Evolutionary conservation across 1,140 invertebrate species (phyloP).

Genomic region (Drosophila grimshawi): DNA sequence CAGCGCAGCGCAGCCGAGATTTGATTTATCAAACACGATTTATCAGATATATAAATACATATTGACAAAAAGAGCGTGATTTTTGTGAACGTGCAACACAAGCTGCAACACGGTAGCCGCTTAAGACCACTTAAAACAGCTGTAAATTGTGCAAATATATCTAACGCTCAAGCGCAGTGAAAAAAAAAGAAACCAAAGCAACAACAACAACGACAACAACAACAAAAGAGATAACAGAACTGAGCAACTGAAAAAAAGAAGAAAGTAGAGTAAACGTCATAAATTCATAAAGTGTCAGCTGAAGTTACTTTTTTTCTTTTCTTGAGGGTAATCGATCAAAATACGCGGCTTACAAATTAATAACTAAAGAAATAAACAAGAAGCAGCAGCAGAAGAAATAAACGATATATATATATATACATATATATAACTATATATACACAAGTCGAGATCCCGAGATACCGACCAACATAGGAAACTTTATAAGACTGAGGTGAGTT

Average conservation of each 20-base stretch:
- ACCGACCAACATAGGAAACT: slow-evolving; percentile 75
- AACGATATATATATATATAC: slow-evolving; percentile 31
- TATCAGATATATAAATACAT: slow-evolving; percentile 30
- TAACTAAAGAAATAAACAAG: slow-evolving; percentile 51
- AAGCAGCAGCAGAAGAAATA: slow-evolving; percentile 49
- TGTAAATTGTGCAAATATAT: slow-evolving; percentile 82
- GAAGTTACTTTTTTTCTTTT: slow-evolving; percentile 43
- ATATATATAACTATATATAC: slow-evolving; percentile 31
- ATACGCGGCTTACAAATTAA: slow-evolving; percentile 72
- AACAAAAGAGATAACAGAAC: slow-evolving; percentile 30
- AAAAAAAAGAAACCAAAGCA: slow-evolving; percentile 42
- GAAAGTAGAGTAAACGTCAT: slow-evolving; percentile 45
- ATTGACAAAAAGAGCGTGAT: slow-evolving; percentile 71
- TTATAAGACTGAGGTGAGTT: slow-evolving; percentile 84
- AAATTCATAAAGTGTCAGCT: slow-evolving; percentile 63
- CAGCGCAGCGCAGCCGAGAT: slow-evolving; percentile 22
- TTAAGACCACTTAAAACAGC: slow-evolving; percentile 56
- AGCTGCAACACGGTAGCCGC: slow-evolving; percentile 33
- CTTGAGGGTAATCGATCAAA: slow-evolving; percentile 69
- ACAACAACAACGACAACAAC: slow-evolving; percentile 4
- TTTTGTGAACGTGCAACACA: slow-evolving; percentile 13
- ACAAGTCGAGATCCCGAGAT: slow-evolving; percentile 34
- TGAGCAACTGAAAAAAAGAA: slow-evolving; percentile 11
- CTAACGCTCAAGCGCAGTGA: slow-evolving; percentile 27
- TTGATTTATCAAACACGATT: slow-evolving; percentile 1